Base-by-base conservation (phyloP, 1,140 invertebrate species). In the Archivesica marissinica region DNA sequence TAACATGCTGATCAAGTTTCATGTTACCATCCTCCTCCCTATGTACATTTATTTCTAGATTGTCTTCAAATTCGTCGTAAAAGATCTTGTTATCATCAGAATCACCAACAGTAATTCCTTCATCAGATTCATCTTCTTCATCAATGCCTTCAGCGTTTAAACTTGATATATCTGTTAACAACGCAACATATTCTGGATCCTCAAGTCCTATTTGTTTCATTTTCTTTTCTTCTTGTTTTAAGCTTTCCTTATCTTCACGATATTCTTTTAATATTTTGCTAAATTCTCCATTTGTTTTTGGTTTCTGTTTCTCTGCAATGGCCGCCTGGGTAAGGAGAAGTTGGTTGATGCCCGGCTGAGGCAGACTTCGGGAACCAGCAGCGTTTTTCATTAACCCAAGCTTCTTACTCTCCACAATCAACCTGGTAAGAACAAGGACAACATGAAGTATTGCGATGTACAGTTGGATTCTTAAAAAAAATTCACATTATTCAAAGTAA, bases 311-410 rank as follows among this genome's bases (percentile, higher is more conserved):
- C 50, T 83, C 68, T 54, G 80, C 80, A 6, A 83, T 17, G 0
- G 15, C 54, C 23, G 33, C 15, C 41, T 47, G 50, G 25, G 80
- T 83, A 13, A 54, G 0, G 0, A 68, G 44, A 1, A 72, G 35
- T 17, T 44, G 23, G 47, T 44, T 28, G 1, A 39, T 2, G 17
- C 33, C 70, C 0, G 80, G 80, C 13, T 35, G 47, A 0, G 80
- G 70, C 11, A 83, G 28, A 15, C n/a, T 0, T 15, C 4, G 11
- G 9, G 33, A 28, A 0, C 80, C 80, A n/a, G 80, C 23, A 28
- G 80, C 80, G 75, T 83, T 83, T 30, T 35, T 47, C 54, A 83
- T 83, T 20, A 39, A 28, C 9, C 30, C 44, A 25, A 83, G 15
- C 47, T 64, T 61, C 20, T 61, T 30, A 61, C 70, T 75, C 15